Base-by-base conservation (phyloP, 1,140 invertebrate species). In the Pentalonia nigronervosa region DNA sequence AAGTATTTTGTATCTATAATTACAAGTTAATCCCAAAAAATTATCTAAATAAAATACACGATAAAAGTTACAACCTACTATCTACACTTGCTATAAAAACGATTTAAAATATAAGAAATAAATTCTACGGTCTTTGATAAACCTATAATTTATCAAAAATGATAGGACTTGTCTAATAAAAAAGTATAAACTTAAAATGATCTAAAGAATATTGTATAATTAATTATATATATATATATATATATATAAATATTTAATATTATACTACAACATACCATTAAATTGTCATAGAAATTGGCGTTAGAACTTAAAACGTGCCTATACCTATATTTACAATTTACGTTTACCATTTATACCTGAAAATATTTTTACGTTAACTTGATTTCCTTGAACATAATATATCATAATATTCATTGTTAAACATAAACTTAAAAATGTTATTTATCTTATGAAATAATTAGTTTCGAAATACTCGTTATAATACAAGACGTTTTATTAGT, bases 381-480 rank as follows among this genome's bases (percentile, higher is more conserved):
- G 86, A 87, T 48, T 48, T 87, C 86, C 86, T 50, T 48, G 86
- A 87, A 41, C 6, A 30, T 86, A 86, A 76, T 76, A 76, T n/a
- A n/a, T 76, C 83, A 84, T 41, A 45, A 47, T 86, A 83, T 83
- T 21, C 34, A 83, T 36, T 83, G 34, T 83, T 83, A 36, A 36
- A 83, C 34, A 20, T 20, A 76, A 76, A 76, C 30, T n/a, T 76
- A 76, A 76, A 17, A 76, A 17, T 76, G 14, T 86, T 25, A 20
- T 47, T 86, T 86, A 86, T 14, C 14, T 76, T n/a, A 2, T n/a
- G 3, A 14, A n/a, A 67, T 0, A 67, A 67, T 67, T 67, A n/a
- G 25, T 86, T 45, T 45, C 11, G 11, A 47, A 86, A 86, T 17
- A 30, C 25, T 30, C 1, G 14, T 86, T 47, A 30, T 8, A 25